Evolutionary conservation across 2,113 vertebrate genomes (phyloP).

Genomic region (Otis tarda): DNA sequence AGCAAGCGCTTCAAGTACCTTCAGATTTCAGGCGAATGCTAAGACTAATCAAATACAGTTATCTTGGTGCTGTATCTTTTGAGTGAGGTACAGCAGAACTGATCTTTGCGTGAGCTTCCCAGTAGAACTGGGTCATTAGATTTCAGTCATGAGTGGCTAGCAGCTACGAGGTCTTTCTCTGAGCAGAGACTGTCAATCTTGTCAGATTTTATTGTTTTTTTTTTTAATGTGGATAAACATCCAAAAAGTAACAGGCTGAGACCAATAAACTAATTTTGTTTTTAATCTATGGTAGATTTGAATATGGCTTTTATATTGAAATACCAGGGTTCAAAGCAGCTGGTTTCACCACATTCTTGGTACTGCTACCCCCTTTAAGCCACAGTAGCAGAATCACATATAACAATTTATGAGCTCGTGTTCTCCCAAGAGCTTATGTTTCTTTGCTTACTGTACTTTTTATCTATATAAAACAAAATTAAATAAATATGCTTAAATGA

Average conservation of each 20-base stretch:
- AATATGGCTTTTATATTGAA: neutral
- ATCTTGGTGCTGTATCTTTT: neutral
- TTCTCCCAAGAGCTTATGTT: neutral
- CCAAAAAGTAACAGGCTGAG: neutral
- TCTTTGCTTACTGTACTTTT: neutral
- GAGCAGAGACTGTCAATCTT: neutral
- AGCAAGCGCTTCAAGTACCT: neutral
- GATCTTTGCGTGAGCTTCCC: neutral
- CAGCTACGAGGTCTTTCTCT: neutral
- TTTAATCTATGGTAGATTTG: neutral
- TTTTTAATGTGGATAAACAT: neutral
- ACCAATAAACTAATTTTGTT: neutral
- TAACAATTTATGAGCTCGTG: neutral
- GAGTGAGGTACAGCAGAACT: neutral
- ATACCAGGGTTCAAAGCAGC: slow-evolving; percentile 3
- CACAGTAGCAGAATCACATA: slow-evolving; percentile 14
- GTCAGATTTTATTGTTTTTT: neutral
- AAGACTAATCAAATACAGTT: neutral
- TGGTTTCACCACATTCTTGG: slow-evolving; percentile 38
- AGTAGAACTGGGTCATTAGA: neutral
- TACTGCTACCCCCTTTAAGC: slow-evolving; percentile 26
- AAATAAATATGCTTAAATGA: slow-evolving; percentile 8
- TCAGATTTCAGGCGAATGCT: neutral
- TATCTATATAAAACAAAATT: neutral
- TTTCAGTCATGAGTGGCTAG: neutral